Percentiles rank a stretch among this genome's conserved stretches.
Conservation (phyloP, 2,113 vertebrate genomes). For the Chroicocephalus ridibundus region DNA sequence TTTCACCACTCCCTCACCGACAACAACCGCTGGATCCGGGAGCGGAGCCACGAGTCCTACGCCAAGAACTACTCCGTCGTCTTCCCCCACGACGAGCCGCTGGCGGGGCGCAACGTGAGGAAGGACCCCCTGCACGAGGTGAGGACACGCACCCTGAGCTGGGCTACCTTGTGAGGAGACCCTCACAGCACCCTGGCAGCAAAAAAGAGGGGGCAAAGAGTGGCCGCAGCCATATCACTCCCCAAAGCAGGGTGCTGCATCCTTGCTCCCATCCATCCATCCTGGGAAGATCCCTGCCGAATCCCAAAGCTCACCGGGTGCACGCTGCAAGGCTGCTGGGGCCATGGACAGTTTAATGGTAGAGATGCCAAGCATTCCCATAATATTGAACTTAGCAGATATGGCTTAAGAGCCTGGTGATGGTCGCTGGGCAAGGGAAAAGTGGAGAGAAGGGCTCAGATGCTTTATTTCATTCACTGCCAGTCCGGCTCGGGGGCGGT, state of each 20-base stretch:
- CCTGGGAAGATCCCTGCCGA: accelerated
- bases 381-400: neutral
- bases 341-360: accelerated
- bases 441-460: neutral
- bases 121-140: slow-evolving; percentile 90
- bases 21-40: slow-evolving; percentile 87
- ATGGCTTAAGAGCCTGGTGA: accelerated
- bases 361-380: neutral
- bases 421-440: neutral
- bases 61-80: slow-evolving; percentile 95
- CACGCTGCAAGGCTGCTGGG: neutral
- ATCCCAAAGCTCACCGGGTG: neutral
- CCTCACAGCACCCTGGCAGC: neutral
- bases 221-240: accelerated
- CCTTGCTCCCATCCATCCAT: neutral
- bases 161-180: neutral
- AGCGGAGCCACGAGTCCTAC: slow-evolving; percentile 95
- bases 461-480: neutral
- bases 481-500: neutral
- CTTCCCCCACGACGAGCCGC: slow-evolving; percentile 91
- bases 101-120: slow-evolving; percentile 89
- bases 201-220: neutral
- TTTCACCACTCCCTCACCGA: slow-evolving; percentile 86
- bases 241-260: accelerated
- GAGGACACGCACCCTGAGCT: neutral